Evolutionary conservation across 2,888 invertebrate species (phyloP), one percentile per base, ranked within the genome.

Genomic region (Leptinotarsa peninsularis): DNA sequence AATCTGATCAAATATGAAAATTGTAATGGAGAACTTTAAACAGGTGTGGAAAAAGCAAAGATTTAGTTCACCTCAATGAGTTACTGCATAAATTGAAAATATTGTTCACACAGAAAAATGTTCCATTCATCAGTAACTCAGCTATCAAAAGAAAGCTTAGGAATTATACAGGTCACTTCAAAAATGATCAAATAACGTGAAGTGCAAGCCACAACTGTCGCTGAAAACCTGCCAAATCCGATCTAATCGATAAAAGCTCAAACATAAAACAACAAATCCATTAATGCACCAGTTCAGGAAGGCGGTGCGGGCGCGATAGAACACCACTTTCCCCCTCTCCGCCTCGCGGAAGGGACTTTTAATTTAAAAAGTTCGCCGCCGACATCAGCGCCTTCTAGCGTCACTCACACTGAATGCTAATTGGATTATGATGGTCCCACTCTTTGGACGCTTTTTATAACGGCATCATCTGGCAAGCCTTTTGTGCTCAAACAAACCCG

Each of bases 351-450:
- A 63, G 63, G 84, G 84, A 85, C 85, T 85, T 86, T 86, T 85
- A 85, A 85, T 85, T 85, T 85, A 84, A 86, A 86, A 86, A 85
- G 84, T 85, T 86, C 84, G 80, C 84, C 82, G 84, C 81, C 81
- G 81, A 82, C 82, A 76, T 63, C 76, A 75, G 50, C 70, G 74
- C 60, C 79, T 78, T 80, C 81, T 77, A 79, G 82, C 85, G 84
- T 85, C 84, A 84, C 82, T 84, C 85, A 82, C 85, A 84, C 84
- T 82, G 84, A 85, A 86, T 85, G 85, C 87, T 86, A 86, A 87
- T 87, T 87, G 86, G 86, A 87, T 87, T 87, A 86, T 86, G 86
- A 86, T 85, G 84, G 86, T 84, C 85, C 83, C 84, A 80, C 83
- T 83, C 83, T 83, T 83, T 82, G 81, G 82, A 81, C 78, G 83